Conservation (phyloP, 1,140 invertebrate species). For the Lepidurus apus region DNA sequence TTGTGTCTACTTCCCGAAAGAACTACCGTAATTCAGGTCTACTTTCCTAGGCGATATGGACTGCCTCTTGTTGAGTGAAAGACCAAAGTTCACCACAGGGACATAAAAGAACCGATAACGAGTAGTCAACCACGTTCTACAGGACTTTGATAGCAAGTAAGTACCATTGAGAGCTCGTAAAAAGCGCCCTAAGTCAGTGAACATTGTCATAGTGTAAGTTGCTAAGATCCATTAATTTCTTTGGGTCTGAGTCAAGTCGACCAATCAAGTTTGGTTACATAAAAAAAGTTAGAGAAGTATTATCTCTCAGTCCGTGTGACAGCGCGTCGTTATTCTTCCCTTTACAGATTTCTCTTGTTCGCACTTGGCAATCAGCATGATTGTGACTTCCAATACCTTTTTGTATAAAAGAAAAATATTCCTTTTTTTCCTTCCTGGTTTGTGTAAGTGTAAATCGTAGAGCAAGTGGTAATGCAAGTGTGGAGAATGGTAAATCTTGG, state of each 20-base stretch:
- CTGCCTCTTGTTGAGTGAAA: neutral
- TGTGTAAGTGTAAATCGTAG: neutral
- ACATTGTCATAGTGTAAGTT: neutral
- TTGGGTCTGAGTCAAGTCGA: neutral
- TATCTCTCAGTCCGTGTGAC: too few relatives aligned
- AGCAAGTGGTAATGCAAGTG: neutral
- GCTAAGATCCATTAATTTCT: constrained; percentile 8
- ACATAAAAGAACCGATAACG: neutral
- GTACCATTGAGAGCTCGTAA: constrained; percentile 4
- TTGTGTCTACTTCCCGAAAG: too few relatives aligned
- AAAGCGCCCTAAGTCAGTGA: neutral
- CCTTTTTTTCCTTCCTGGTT: neutral
- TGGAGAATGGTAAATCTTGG: neutral
- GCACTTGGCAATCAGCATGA: too few relatives aligned
- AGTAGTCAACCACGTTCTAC: neutral
- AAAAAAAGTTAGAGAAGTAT: too few relatives aligned
- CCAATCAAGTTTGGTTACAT: too few relatives aligned
- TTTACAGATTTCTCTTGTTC: too few relatives aligned
- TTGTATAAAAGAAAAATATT: too few relatives aligned
- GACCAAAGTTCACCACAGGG: neutral
- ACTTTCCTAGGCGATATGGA: too few relatives aligned
- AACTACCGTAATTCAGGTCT: too few relatives aligned
- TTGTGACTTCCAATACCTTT: too few relatives aligned
- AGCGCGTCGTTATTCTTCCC: too few relatives aligned
- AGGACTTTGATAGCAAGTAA: neutral